These are phyloP conservation scores for Troglohyphantes excavatus DNA, from an alignment of 2,888 invertebrate species.

Conservation along the genomic window DNA sequence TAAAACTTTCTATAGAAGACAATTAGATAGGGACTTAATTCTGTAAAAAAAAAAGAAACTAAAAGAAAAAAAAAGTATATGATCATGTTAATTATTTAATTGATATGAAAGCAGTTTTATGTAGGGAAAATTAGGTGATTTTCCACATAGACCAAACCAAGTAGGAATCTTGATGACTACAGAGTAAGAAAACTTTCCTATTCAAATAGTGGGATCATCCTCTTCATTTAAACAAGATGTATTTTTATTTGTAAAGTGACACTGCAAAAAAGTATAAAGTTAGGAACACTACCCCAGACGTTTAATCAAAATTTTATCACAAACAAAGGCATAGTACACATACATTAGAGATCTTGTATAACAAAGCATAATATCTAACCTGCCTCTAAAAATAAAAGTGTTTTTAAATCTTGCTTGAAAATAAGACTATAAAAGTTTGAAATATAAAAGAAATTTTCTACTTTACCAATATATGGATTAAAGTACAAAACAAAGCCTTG, in stretches of 20 bases:
- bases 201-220: neutral
- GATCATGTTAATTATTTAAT: neutral
- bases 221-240: slow-evolving; percentile 1
- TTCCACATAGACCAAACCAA: slow-evolving; percentile 5
- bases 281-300: neutral
- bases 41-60: no score
- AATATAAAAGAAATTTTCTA: slow-evolving; percentile 48
- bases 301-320: neutral
- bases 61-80: no score
- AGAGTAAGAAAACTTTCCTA: neutral
- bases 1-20: no score
- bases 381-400: neutral
- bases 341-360: slow-evolving; percentile 1
- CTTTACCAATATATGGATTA: slow-evolving; percentile 61
- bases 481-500: slow-evolving; percentile 66
- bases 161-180: slow-evolving; percentile 1
- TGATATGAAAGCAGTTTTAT: neutral
- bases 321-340: neutral
- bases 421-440: neutral
- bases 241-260: slow-evolving; percentile 4
- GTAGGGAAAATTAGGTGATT: neutral
- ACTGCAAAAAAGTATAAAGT: slow-evolving; percentile 9
- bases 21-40: no score
- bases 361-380: slow-evolving; percentile 9
- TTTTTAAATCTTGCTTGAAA: neutral